These are phyloP conservation scores for Apostichopus californicus DNA, from an alignment of 35 echinoderm and acorn worm genomes.

Conservation along the genomic window DNA sequence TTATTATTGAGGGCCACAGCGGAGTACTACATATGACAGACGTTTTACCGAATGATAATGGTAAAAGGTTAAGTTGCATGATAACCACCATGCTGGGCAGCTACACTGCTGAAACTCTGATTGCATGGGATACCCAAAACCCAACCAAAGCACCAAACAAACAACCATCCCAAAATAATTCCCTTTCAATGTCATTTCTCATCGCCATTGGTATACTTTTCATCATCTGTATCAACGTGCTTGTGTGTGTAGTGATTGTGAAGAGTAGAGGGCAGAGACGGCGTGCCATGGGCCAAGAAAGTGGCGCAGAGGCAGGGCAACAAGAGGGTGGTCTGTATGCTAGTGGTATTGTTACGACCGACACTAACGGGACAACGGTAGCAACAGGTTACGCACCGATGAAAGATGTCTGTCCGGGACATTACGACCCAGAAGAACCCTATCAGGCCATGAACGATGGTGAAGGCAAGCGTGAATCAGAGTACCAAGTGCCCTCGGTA, in stretches of 20 bases:
- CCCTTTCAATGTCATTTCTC: background rate
- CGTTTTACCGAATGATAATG: constrained; percentile 5
- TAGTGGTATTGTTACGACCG: background rate
- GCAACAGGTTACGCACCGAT: constrained; percentile 10
- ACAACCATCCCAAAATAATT: background rate
- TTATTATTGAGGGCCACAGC: constrained; percentile 19
- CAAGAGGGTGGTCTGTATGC: constrained; percentile 31
- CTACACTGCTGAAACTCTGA: background rate
- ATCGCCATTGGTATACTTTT: background rate
- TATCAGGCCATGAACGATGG: background rate
- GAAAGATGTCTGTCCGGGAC: background rate
- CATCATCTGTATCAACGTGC: background rate
- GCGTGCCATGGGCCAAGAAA: background rate
- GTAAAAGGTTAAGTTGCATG: constrained; percentile 7
- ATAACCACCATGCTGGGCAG: constrained; percentile 10
- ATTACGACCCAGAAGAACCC: constrained; percentile 44
- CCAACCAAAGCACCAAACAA: background rate
- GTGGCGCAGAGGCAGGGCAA: background rate
- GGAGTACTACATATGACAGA: constrained; percentile 37
- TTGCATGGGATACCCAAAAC: background rate
- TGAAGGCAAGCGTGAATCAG: constrained; percentile 4
- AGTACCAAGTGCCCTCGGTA: constrained; percentile 33
- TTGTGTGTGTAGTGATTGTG: constrained; percentile 8
- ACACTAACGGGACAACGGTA: background rate
- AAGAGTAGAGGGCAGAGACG: background rate